Evolutionary conservation across 2,888 invertebrate species (phyloP).

Genomic region (Pammene aurita): DNA sequence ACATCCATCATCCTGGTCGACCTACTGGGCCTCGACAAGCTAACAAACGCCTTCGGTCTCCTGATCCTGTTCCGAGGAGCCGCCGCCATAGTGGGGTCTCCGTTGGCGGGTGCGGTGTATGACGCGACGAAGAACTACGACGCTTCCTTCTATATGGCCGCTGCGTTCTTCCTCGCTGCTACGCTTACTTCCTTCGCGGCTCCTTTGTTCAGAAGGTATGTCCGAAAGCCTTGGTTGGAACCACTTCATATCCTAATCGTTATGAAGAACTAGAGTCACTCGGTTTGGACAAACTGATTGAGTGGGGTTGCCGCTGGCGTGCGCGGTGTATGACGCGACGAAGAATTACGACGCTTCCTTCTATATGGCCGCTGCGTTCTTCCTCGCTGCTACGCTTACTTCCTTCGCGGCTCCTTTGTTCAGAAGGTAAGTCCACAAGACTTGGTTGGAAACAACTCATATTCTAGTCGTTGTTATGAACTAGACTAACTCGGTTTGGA

Average conservation of each 20-base stretch:
- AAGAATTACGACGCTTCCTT: conserved; percentile 94
- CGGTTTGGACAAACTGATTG: no score
- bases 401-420: conserved; percentile 92
- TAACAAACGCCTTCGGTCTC: conserved; percentile 98
- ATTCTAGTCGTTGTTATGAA: no score
- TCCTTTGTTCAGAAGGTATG: conserved; percentile 84
- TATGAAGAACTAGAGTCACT: no score
- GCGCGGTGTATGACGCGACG: conserved; percentile 95
- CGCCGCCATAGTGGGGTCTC: conserved; percentile 94
- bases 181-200: conserved; percentile 93
- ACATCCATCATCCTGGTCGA: conserved; percentile 99
- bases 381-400: conserved; percentile 91
- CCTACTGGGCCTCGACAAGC: conserved; percentile 95
- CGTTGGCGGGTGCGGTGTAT: conserved; percentile 93
- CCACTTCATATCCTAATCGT: no score
- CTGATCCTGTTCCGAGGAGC: conserved; percentile 97
- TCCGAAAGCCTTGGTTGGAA: neutral
- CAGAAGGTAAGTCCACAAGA: conserved; percentile 58
- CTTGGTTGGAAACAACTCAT: neutral
- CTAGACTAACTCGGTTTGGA: no score
- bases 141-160: conserved; percentile 96
- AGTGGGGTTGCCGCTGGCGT: conserved; percentile 92
- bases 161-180: conserved; percentile 92
- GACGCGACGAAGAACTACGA: conserved; percentile 94
- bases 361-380: conserved; percentile 95